Evolutionary conservation across 2,797 vertebrate species (phyloP).

Genomic region (Bradypodion pumilum): DNA sequence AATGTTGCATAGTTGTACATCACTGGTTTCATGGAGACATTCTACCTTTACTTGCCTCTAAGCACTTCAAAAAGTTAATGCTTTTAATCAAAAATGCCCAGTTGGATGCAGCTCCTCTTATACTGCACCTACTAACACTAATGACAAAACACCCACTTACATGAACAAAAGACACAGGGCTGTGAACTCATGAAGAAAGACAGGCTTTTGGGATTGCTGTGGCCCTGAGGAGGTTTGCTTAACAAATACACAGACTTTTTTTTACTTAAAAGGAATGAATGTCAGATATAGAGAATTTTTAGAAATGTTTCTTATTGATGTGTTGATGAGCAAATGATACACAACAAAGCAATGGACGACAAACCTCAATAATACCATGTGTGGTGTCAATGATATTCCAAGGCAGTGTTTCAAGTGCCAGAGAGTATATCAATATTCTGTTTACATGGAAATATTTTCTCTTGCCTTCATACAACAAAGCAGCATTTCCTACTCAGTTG

Average conservation of each 20-base stretch:
- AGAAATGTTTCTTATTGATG: slow-evolving; percentile 25
- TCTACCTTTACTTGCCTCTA: not conserved
- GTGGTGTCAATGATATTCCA: not conserved
- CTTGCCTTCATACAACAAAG: not conserved
- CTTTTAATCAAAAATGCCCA: not conserved
- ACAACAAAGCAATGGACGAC: slow-evolving; percentile 4
- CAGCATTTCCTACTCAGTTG: not conserved
- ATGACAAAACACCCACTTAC: not conserved
- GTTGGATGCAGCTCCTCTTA: not conserved
- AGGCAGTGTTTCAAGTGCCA: slow-evolving; percentile 34
- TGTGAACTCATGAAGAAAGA: not conserved
- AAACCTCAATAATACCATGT: slow-evolving; percentile 23
- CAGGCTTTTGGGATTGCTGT: not conserved
- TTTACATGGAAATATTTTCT: not conserved
- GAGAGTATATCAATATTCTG: not conserved
- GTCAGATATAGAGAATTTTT: slow-evolving; percentile 21
- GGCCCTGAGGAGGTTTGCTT: not conserved
- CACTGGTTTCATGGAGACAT: too few species aligned
- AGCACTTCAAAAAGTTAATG: not conserved
- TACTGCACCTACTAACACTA: not conserved
- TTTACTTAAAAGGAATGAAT: not conserved
- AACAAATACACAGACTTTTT: slow-evolving; percentile 30
- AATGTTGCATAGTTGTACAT: too few species aligned
- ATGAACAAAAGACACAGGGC: not conserved
- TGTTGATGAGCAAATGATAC: slow-evolving; percentile 27